These are phyloP conservation scores for Tragelaphus strepsiceros DNA, from an alignment of 2,113 vertebrate species.

Conservation along the genomic window DNA sequence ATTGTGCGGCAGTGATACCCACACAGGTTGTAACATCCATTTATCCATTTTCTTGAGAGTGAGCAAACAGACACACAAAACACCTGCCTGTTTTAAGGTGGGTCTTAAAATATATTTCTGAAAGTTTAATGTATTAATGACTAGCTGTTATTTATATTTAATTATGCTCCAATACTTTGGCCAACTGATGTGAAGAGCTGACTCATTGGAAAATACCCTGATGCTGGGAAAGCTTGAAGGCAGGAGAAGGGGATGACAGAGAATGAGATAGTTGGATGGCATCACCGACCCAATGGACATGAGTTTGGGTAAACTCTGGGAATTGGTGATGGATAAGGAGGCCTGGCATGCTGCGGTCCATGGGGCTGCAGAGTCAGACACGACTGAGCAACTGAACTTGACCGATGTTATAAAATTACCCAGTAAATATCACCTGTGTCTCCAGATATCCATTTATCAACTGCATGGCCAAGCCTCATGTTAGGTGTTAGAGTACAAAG, in stretches of 20 bases:
- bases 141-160: neutral
- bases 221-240: neutral
- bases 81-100: neutral
- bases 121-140: neutral
- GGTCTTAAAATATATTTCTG: neutral
- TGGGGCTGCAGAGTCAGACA: neutral
- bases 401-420: neutral
- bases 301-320: neutral
- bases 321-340: neutral
- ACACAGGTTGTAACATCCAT: neutral
- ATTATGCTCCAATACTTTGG: neutral
- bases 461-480: neutral
- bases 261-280: neutral
- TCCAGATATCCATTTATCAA: neutral
- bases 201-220: neutral
- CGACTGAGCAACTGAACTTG: neutral
- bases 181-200: neutral
- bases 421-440: neutral
- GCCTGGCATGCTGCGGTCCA: accelerated
- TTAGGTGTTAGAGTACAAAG: neutral
- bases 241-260: neutral
- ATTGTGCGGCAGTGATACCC: neutral
- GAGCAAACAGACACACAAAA: neutral
- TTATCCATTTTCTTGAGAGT: neutral
- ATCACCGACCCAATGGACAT: neutral